phyloP scores from a whole-genome alignment of 1,140 invertebrate genomes.

The Papilio glaucus region DNA sequence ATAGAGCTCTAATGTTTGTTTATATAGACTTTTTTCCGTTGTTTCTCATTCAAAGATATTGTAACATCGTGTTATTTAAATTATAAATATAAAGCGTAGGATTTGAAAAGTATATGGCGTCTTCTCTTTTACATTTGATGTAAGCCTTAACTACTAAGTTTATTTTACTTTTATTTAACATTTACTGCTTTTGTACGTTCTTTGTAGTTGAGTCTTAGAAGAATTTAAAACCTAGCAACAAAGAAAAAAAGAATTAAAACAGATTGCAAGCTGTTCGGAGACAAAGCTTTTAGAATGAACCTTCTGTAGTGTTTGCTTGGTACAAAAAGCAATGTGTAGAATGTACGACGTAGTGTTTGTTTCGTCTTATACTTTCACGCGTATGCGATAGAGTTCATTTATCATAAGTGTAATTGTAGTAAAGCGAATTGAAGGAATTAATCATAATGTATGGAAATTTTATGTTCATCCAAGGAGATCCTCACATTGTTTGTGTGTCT shows the following conservation, averaged over 20 bases:
- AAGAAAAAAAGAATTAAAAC: constrained; percentile 16
- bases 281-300: constrained; percentile 17
- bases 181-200: not conserved
- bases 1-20: too few species aligned
- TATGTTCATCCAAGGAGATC: not conserved
- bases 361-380: not conserved
- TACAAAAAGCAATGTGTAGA: constrained; percentile 16
- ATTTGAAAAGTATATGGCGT: too few species aligned
- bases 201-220: constrained; percentile 7
- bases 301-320: constrained; percentile 12
- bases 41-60: too few species aligned
- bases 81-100: too few species aligned
- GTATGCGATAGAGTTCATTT: not conserved
- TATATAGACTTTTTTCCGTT: too few species aligned
- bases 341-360: not conserved
- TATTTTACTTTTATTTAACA: not conserved
- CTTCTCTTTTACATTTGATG: not conserved
- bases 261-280: not conserved
- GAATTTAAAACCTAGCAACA: not conserved
- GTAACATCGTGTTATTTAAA: too few species aligned
- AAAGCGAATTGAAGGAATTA: too few species aligned
- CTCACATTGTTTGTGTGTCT: constrained; percentile 25
- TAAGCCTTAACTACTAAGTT: not conserved
- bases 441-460: not conserved
- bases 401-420: not conserved